These are phyloP conservation scores for Podarcis lilfordi DNA, from an alignment of 2,797 vertebrate genomes.

Conservation along the genomic window DNA sequence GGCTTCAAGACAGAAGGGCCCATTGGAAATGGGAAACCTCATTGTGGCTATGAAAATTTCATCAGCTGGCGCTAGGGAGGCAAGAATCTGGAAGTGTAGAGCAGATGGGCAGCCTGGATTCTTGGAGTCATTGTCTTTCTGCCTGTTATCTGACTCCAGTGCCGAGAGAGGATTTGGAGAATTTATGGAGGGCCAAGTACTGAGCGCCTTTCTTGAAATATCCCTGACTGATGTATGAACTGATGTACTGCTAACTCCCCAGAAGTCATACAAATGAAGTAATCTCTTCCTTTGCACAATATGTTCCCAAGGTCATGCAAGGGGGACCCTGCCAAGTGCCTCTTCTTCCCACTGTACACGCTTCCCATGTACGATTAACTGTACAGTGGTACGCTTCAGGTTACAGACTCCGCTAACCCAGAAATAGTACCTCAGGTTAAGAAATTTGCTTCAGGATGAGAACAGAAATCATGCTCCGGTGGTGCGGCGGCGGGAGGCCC, in stretches of 20 bases:
- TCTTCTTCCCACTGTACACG: constrained; percentile 48
- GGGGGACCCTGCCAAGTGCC: constrained; percentile 1
- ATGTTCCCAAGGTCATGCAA: constrained; percentile 61
- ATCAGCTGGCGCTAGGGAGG: constrained; percentile 75
- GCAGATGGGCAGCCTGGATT: constrained; percentile 81
- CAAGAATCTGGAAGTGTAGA: constrained; percentile 73
- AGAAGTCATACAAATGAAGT: constrained; percentile 37
- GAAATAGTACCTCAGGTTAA: too few species aligned
- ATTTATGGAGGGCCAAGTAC: constrained; percentile 79
- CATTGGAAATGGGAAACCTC: constrained; percentile 75
- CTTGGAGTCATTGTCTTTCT: constrained; percentile 80
- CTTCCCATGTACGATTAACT: neutral
- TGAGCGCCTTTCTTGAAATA: constrained; percentile 75
- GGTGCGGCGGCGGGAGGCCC: too few species aligned
- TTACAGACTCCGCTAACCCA: too few species aligned
- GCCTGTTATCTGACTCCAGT: constrained; percentile 76
- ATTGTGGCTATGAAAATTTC: constrained; percentile 78
- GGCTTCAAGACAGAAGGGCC: constrained; percentile 63
- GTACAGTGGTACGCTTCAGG: too few species aligned
- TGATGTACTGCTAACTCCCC: constrained; percentile 34
- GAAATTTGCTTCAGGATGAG: too few species aligned
- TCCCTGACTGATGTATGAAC: constrained; percentile 68
- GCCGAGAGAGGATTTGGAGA: constrained; percentile 75
- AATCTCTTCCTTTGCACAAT: constrained; percentile 21
- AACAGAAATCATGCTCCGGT: too few species aligned